phyloP scores from a whole-genome alignment of 2,888 invertebrate genomes.

The Stramonita haemastoma region DNA sequence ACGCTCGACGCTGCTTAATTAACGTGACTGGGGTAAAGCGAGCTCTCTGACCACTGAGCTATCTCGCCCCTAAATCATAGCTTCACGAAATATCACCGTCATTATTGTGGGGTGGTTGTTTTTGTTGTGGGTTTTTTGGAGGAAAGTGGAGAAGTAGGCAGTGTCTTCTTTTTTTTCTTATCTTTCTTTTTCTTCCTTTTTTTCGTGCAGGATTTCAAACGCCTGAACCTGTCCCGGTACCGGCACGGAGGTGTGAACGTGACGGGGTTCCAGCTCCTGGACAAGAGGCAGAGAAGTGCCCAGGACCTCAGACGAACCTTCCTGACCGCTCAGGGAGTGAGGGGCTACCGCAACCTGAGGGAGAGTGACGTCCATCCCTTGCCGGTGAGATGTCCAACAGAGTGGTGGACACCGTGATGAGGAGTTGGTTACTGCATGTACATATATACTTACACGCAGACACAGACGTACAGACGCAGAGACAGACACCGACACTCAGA shows the following conservation, averaged over 20 bases:
- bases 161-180: background rate
- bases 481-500: background rate
- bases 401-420: background rate
- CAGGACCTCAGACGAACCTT: slow-evolving; percentile 56
- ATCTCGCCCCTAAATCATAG: too few species aligned
- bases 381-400: slow-evolving; percentile 30
- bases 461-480: background rate
- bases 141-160: too few species aligned
- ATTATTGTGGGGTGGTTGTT: too few species aligned
- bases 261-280: slow-evolving; percentile 93
- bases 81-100: too few species aligned
- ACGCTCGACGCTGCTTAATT: too few species aligned
- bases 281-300: slow-evolving; percentile 82
- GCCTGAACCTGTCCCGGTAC: slow-evolving; percentile 94
- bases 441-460: background rate
- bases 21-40: too few species aligned
- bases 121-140: too few species aligned
- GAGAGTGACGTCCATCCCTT: slow-evolving; percentile 36
- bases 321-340: slow-evolving; percentile 80
- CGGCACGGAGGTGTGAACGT: slow-evolving; percentile 97
- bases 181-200: background rate
- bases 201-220: slow-evolving; percentile 88
- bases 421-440: background rate
- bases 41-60: too few species aligned
- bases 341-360: background rate